Percentiles rank a stretch among this genome's conserved stretches.
These are phyloP conservation scores for Dipodomys stephensi DNA, from an alignment of 2,113 vertebrate species.

Conservation along the genomic window DNA sequence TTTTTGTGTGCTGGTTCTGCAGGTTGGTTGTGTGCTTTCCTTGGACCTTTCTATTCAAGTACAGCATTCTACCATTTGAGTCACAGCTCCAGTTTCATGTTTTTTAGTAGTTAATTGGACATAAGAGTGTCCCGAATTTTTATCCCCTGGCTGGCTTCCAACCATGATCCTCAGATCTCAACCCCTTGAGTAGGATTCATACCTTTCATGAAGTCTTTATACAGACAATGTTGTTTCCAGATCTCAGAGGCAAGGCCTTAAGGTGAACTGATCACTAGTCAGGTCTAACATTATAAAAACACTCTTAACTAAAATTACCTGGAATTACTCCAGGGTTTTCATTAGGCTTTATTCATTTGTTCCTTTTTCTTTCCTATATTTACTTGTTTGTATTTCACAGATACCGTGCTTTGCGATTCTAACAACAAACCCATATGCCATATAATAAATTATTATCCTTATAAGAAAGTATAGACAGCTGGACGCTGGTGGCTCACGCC, in stretches of 20 bases:
- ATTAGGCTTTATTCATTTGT: background rate
- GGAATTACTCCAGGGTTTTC: constrained; percentile 7
- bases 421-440: background rate
- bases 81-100: too few species aligned
- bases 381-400: background rate
- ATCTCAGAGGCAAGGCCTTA: background rate
- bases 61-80: too few species aligned
- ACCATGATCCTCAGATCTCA: too few species aligned
- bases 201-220: background rate
- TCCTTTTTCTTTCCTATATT: background rate
- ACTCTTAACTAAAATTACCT: background rate
- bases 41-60: too few species aligned
- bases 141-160: too few species aligned
- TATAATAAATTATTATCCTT: background rate
- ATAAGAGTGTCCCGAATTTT: too few species aligned
- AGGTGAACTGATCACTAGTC: background rate
- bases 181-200: too few species aligned
- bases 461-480: background rate
- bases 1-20: background rate
- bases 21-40: too few species aligned
- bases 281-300: background rate
- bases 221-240: background rate
- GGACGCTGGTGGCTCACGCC: too few species aligned
- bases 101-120: too few species aligned
- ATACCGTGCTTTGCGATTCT: background rate